phyloP scores from a whole-genome alignment of 2,888 invertebrate genomes.

The Andrena fulva region DNA sequence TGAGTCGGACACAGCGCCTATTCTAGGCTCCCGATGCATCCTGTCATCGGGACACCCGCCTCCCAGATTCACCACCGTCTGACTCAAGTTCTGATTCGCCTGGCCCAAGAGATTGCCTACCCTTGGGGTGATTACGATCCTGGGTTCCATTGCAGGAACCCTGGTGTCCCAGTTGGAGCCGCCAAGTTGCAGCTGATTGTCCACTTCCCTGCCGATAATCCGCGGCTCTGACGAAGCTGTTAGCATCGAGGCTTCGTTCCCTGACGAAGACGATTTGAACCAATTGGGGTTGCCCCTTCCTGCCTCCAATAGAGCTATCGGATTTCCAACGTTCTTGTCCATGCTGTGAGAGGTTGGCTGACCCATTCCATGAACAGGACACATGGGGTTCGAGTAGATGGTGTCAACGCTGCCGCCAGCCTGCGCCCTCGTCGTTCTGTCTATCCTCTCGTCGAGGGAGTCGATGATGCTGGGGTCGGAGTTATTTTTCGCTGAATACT shows the following conservation, averaged over 20 bases:
- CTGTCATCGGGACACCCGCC: conserved; percentile 37
- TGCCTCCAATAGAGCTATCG: conserved; percentile 48
- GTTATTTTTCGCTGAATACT: conserved; percentile 73
- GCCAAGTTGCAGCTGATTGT: conserved; percentile 40
- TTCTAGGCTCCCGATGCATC: conserved; percentile 57
- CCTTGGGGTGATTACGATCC: conserved; percentile 78
- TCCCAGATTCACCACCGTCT: conserved; percentile 59
- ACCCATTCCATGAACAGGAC: conserved; percentile 74
- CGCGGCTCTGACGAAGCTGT: conserved; percentile 66
- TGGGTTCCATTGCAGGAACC: conserved; percentile 69
- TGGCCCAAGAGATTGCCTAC: conserved; percentile 73
- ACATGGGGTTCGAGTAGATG: conserved; percentile 72
- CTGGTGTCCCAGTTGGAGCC: conserved; percentile 56
- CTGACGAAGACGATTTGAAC: conserved; percentile 70
- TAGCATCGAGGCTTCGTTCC: conserved; percentile 40
- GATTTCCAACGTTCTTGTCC: conserved; percentile 72
- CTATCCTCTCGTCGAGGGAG: conserved; percentile 70
- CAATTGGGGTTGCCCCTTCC: conserved; percentile 78
- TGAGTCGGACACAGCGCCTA: conserved; percentile 8
- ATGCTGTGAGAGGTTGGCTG: conserved; percentile 64
- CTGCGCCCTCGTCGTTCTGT: conserved; percentile 22
- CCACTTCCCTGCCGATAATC: conserved; percentile 53
- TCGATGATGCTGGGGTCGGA: conserved; percentile 78
- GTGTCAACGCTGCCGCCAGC: conserved; percentile 68
- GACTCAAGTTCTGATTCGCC: conserved; percentile 69